These are phyloP conservation scores for Pseudachorutes palmiensis DNA, from an alignment of 1,140 invertebrate species.

Conservation along the genomic window DNA sequence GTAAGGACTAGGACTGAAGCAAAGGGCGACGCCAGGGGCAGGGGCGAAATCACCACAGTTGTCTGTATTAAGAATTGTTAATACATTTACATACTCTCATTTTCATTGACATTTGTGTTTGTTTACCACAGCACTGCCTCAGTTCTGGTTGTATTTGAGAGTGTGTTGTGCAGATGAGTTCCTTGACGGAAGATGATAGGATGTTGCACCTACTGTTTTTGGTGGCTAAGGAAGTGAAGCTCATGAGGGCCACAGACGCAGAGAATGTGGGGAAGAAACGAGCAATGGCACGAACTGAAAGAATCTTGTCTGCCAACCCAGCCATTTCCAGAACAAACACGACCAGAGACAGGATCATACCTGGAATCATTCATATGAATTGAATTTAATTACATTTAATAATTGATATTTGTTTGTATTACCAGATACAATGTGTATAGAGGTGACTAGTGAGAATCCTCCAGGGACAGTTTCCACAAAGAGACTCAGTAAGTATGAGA, in stretches of 20 bases:
- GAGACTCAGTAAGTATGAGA: constrained; percentile 31
- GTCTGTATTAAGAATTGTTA: constrained; percentile 18
- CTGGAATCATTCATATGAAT: constrained; percentile 22
- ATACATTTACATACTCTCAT: background rate
- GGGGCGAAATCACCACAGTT: constrained; percentile 23
- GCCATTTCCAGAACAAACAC: constrained; percentile 26
- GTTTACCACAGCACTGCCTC: constrained; percentile 33
- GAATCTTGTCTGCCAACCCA: background rate
- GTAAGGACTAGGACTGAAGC: constrained; percentile 31
- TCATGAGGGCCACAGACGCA: constrained; percentile 30
- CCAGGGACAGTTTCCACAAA: constrained; percentile 29
- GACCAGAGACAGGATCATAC: constrained; percentile 31
- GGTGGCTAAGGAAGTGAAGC: constrained; percentile 27
- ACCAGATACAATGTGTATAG: constrained; percentile 33
- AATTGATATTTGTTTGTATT: constrained; percentile 5
- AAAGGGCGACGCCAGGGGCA: constrained; percentile 1
- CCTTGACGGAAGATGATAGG: constrained; percentile 18
- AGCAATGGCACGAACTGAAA: constrained; percentile 15
- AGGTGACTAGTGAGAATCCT: constrained; percentile 33
- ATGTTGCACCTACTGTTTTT: constrained; percentile 34
- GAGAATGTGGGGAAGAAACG: constrained; percentile 35
- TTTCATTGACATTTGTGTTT: background rate
- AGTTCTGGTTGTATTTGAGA: constrained; percentile 9
- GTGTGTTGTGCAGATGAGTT: constrained; percentile 27
- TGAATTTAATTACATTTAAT: too few relatives aligned